Conservation (phyloP, 2,113 vertebrate species). For the Perccottus glenii region DNA sequence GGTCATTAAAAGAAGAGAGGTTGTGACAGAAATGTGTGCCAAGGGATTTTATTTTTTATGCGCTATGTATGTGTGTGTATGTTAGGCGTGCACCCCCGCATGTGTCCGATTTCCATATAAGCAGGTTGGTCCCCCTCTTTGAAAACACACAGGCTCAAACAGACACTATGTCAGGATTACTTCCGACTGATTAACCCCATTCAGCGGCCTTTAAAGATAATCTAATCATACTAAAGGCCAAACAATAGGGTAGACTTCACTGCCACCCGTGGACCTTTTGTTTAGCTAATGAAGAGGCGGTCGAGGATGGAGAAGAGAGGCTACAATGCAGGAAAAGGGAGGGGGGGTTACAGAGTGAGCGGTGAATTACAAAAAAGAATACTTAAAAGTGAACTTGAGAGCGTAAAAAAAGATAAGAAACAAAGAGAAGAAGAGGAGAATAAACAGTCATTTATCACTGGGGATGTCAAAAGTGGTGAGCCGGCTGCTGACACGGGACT, state of each 20-base stretch:
- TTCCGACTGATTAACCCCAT: slow-evolving; percentile 80
- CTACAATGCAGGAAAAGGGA: background rate
- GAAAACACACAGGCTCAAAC: slow-evolving; percentile 35
- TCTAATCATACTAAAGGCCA: slow-evolving; percentile 80
- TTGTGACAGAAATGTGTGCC: slow-evolving; percentile 70
- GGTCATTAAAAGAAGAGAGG: slow-evolving; percentile 67
- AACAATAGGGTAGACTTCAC: slow-evolving; percentile 72
- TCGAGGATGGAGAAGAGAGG: slow-evolving; percentile 32
- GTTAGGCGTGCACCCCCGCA: slow-evolving; percentile 10
- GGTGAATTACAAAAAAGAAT: slow-evolving; percentile 37
- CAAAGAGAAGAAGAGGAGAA: slow-evolving; percentile 44
- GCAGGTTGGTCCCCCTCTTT: slow-evolving; percentile 51
- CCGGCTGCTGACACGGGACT: slow-evolving; percentile 20
- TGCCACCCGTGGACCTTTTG: slow-evolving; percentile 64
- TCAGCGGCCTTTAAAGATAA: slow-evolving; percentile 77
- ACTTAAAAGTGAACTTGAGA: slow-evolving; percentile 64
- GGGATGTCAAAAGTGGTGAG: slow-evolving; percentile 31
- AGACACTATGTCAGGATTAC: slow-evolving; percentile 73
- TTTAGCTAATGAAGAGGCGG: slow-evolving; percentile 73
- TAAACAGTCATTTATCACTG: slow-evolving; percentile 62
- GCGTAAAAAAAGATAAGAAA: slow-evolving; percentile 37
- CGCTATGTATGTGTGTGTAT: slow-evolving; percentile 21
- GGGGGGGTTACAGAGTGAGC: slow-evolving; percentile 2
- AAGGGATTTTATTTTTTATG: slow-evolving; percentile 57
- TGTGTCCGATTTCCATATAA: slow-evolving; percentile 55